phyloP scores from a whole-genome alignment of 92 coral and sea anemone species.

The Bergia sp. region DNA sequence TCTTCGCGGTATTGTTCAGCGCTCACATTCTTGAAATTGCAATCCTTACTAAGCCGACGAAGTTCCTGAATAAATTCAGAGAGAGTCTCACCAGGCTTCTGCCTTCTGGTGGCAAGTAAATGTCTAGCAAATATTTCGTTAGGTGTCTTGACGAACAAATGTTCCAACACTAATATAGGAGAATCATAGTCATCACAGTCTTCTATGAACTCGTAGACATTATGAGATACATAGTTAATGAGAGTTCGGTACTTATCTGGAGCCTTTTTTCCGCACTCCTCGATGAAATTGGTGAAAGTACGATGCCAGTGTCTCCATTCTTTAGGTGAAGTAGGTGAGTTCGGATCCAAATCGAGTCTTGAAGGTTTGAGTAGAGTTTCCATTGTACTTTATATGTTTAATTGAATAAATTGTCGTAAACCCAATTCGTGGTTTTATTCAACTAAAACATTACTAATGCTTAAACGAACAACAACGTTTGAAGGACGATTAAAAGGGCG shows the following conservation, averaged over 20 bases:
- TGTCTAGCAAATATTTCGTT: too few species aligned
- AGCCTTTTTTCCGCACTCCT: constrained; percentile 25
- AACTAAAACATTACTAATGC: neutral
- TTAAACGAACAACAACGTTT: too few species aligned
- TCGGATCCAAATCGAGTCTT: constrained; percentile 18
- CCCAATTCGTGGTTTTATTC: too few species aligned
- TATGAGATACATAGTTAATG: neutral
- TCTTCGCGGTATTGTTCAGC: constrained; percentile 38
- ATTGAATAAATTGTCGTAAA: too few species aligned
- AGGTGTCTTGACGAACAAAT: neutral
- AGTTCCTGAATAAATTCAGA: constrained; percentile 32
- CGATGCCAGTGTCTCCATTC: constrained; percentile 35
- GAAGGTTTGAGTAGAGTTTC: constrained; percentile 17
- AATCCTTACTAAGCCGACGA: constrained; percentile 34
- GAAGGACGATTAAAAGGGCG: neutral
- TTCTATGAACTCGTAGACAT: constrained; percentile 14
- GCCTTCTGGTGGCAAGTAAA: neutral
- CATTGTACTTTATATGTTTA: neutral
- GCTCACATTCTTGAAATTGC: constrained; percentile 25
- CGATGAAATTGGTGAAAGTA: neutral
- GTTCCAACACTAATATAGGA: neutral
- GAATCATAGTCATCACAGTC: neutral
- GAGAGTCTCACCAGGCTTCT: constrained; percentile 33
- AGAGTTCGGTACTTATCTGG: constrained; percentile 37
- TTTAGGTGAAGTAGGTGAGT: neutral